Percentiles rank a stretch among this genome's conserved stretches.
Conservation (phyloP, 2,113 vertebrate genomes). For the Amia ocellicauda region DNA sequence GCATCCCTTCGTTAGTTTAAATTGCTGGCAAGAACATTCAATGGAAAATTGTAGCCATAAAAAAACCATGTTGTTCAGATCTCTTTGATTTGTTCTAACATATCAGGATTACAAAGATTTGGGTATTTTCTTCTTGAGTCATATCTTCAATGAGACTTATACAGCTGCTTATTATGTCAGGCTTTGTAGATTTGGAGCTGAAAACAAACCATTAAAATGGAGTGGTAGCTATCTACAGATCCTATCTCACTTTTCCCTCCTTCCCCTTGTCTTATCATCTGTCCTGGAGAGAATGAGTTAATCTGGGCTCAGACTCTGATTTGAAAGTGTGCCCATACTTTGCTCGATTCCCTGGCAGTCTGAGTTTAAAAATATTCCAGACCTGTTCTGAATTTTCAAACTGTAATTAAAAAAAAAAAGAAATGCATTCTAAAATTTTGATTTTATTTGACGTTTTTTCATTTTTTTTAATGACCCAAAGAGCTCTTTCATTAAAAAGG, state of each 20-base stretch:
- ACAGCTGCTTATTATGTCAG: no score
- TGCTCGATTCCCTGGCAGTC: background rate
- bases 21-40: no score
- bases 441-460: background rate
- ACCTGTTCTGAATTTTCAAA: background rate
- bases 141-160: no score
- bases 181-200: background rate
- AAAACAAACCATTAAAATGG: background rate
- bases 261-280: background rate
- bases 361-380: background rate
- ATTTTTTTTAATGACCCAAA: no score
- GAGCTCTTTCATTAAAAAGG: background rate
- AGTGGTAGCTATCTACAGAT: background rate
- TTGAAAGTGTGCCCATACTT: background rate
- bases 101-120: no score
- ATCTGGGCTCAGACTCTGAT: background rate
- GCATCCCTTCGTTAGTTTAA: no score
- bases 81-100: no score
- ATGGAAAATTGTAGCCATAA: no score
- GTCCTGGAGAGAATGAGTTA: slow-evolving; percentile 20
- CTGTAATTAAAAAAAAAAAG: background rate
- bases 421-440: no score
- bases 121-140: no score
- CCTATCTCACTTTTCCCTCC: no score
- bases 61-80: no score